phyloP scores from a whole-genome alignment of 2,113 vertebrate genomes.

The Chamaetylas fuelleborni region DNA sequence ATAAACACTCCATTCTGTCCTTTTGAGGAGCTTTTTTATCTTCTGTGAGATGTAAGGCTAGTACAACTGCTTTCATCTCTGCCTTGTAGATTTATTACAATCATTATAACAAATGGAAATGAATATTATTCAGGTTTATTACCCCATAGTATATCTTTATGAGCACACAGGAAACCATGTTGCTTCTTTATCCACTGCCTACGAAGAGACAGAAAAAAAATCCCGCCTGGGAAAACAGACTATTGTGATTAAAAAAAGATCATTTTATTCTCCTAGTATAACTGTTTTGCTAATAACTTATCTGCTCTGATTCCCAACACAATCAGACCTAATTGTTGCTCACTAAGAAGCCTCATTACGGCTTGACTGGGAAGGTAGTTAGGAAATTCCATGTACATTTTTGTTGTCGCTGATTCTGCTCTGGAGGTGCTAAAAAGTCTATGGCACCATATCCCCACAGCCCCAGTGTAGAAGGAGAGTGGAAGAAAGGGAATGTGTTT shows the following conservation, averaged over 20 bases:
- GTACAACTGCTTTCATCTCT: slow-evolving; percentile 45
- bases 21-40: slow-evolving; percentile 45
- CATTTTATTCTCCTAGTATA: slow-evolving; percentile 61
- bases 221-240: slow-evolving; percentile 16
- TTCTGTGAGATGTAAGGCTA: slow-evolving; percentile 23
- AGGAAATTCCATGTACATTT: background rate
- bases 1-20: slow-evolving; percentile 59
- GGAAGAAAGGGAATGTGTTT: background rate
- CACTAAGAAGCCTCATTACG: slow-evolving; percentile 26
- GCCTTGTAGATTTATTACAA: slow-evolving; percentile 61
- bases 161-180: slow-evolving; percentile 43
- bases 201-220: slow-evolving; percentile 42
- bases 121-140: slow-evolving; percentile 58
- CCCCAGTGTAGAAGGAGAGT: background rate
- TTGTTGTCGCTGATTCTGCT: background rate
- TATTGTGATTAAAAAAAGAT: slow-evolving; percentile 52
- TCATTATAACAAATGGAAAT: slow-evolving; percentile 54
- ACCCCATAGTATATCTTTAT: slow-evolving; percentile 48
- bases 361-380: background rate
- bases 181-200: slow-evolving; percentile 47
- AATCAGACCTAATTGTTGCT: slow-evolving; percentile 58
- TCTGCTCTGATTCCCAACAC: slow-evolving; percentile 62
- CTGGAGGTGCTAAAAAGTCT: background rate
- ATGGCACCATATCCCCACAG: background rate
- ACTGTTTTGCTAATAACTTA: slow-evolving; percentile 63